These are phyloP conservation scores for Drosophila hamatofila DNA, from an alignment of 2,888 invertebrate species.

Conservation along the genomic window DNA sequence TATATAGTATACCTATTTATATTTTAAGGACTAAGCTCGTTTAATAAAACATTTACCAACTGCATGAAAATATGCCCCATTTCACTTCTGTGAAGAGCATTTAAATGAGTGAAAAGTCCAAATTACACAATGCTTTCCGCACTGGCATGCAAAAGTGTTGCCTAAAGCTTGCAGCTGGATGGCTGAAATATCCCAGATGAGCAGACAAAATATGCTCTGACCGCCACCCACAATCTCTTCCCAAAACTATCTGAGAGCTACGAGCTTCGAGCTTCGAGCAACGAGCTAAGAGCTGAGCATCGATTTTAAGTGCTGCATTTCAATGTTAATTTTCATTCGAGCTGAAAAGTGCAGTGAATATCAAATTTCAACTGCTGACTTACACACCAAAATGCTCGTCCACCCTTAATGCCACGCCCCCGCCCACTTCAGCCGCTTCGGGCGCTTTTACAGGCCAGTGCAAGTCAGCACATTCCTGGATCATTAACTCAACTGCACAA, in stretches of 20 bases:
- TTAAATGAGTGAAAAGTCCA: slow-evolving; percentile 19
- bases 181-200: neutral
- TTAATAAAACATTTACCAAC: neutral
- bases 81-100: slow-evolving; percentile 18
- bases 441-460: slow-evolving; percentile 48
- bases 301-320: slow-evolving; percentile 29
- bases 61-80: neutral
- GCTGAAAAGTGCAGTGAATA: slow-evolving; percentile 32
- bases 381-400: neutral
- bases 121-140: slow-evolving; percentile 27
- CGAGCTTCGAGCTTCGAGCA: no score
- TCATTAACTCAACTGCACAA: slow-evolving; percentile 78
- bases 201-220: neutral
- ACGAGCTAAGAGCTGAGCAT: neutral
- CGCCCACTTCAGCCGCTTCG: neutral
- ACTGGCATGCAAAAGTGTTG: slow-evolving; percentile 11
- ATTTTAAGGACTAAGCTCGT: neutral
- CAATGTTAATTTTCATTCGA: slow-evolving; percentile 22
- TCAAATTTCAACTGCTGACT: slow-evolving; percentile 41
- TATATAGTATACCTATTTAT: neutral
- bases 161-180: slow-evolving; percentile 27
- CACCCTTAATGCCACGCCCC: neutral
- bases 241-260: neutral
- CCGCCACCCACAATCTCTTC: neutral
- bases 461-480: slow-evolving; percentile 79